These are phyloP conservation scores for Caenorhabditis afra DNA, from an alignment of 2,888 invertebrate species.

Conservation along the genomic window DNA sequence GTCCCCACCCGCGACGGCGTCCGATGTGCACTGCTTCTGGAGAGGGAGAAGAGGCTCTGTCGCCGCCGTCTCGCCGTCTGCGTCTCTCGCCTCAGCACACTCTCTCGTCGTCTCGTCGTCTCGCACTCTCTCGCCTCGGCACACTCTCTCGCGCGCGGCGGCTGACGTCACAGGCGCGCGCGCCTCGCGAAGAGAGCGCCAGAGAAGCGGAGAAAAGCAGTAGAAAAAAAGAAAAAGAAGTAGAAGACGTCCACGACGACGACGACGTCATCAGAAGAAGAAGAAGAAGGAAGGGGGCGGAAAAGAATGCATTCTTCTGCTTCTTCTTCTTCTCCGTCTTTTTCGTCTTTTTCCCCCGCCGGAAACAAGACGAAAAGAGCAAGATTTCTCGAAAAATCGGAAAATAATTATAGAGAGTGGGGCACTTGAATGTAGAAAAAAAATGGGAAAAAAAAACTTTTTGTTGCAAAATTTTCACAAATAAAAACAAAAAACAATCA, in stretches of 20 bases:
- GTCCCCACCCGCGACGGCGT: conserved; percentile 12
- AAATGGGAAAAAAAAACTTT: too few relatives aligned
- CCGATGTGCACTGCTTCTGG: conserved; percentile 6
- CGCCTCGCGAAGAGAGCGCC: too few relatives aligned
- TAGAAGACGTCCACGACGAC: background rate
- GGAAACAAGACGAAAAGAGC: too few relatives aligned
- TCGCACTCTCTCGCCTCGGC: conserved; percentile 8
- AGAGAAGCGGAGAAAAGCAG: too few relatives aligned
- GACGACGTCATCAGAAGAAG: background rate
- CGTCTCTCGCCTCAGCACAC: conserved; percentile 16
- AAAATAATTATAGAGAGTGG: too few relatives aligned
- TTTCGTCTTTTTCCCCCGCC: too few relatives aligned
- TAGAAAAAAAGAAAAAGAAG: background rate
- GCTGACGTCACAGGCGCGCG: conserved; percentile 6
- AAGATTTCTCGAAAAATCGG: too few relatives aligned
- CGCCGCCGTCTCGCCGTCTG: background rate
- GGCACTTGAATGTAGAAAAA: too few relatives aligned
- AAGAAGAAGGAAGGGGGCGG: background rate
- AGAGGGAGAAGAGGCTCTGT: conserved; percentile 26
- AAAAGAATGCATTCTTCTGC: background rate
- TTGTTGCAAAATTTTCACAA: too few relatives aligned
- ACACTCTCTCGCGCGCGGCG: conserved; percentile 14
- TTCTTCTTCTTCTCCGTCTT: too few relatives aligned
- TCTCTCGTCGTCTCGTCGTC: conserved; percentile 3
- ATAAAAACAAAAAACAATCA: too few relatives aligned